These are phyloP conservation scores for Drosophila ustulata DNA, from an alignment of 2,888 invertebrate genomes.

Conservation along the genomic window DNA sequence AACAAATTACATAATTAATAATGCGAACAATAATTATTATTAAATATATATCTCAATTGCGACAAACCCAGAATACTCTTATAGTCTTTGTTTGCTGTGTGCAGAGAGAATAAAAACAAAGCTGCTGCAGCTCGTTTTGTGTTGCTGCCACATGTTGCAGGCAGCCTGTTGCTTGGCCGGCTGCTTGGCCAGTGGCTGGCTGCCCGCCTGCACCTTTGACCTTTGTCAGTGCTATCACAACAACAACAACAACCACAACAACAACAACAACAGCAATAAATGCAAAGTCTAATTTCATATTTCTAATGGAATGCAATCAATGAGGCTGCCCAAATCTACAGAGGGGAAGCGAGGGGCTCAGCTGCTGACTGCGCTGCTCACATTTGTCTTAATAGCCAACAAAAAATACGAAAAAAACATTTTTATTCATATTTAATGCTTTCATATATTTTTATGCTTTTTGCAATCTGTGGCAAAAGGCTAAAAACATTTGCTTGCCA, in stretches of 20 bases:
- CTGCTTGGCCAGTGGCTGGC: constrained; percentile 64
- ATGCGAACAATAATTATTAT: no score
- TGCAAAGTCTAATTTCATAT: constrained; percentile 57
- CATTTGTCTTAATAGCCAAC: constrained; percentile 1
- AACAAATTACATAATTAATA: no score
- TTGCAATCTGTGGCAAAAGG: constrained; percentile 4
- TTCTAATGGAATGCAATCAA: constrained; percentile 56
- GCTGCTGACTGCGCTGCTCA: background rate
- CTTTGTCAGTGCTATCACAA: constrained; percentile 59
- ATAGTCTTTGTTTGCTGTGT: background rate
- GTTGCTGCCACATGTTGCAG: constrained; percentile 51
- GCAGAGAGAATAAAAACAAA: background rate
- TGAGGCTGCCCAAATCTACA: constrained; percentile 12
- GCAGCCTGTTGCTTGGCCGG: constrained; percentile 32
- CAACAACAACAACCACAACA: constrained; percentile 23
- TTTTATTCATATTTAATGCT: constrained; percentile 32
- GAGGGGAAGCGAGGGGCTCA: no score
- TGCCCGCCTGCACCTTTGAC: constrained; percentile 62
- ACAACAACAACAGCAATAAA: constrained; percentile 22
- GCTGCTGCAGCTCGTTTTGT: constrained; percentile 28
- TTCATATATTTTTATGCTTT: background rate
- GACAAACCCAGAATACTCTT: background rate
- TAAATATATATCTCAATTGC: no score
- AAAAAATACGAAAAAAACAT: constrained; percentile 16
- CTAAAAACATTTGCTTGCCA: background rate